Percentiles rank a stretch among this genome's conserved stretches.
These are phyloP conservation scores for Pangasius mekongensis DNA, from an alignment of 2,797 vertebrate species.

Conservation along the genomic window DNA sequence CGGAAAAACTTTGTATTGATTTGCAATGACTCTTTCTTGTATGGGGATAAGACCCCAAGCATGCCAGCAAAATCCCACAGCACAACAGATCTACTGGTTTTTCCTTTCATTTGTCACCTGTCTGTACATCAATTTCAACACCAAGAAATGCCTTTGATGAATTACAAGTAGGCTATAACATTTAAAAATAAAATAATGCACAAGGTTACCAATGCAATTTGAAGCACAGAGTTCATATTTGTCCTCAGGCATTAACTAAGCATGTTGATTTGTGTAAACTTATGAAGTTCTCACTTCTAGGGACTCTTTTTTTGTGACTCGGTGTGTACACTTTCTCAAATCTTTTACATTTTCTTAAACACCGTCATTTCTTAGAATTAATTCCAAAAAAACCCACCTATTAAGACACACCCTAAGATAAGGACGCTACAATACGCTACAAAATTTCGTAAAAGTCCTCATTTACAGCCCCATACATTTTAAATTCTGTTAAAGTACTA, in stretches of 20 bases:
- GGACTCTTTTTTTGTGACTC: background rate
- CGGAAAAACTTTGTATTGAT: background rate
- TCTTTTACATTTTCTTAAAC: background rate
- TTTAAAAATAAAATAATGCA: background rate
- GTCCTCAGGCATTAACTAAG: background rate
- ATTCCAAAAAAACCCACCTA: background rate
- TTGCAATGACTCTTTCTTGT: background rate
- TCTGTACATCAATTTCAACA: background rate
- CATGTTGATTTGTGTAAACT: background rate
- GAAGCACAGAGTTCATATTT: background rate
- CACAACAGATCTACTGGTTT: background rate
- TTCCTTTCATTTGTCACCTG: background rate
- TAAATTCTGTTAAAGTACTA: background rate
- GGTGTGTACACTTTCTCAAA: background rate
- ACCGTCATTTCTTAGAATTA: background rate
- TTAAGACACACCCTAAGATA: background rate
- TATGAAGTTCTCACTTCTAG: background rate
- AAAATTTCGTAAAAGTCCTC: background rate
- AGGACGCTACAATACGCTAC: background rate
- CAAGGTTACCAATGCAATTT: background rate
- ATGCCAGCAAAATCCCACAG: background rate
- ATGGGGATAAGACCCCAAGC: background rate
- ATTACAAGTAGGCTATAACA: background rate
- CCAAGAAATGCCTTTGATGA: background rate
- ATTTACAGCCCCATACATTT: background rate